Evolutionary conservation across 2,113 vertebrate species (phyloP).

Genomic region (Myiozetetes cayanensis): DNA sequence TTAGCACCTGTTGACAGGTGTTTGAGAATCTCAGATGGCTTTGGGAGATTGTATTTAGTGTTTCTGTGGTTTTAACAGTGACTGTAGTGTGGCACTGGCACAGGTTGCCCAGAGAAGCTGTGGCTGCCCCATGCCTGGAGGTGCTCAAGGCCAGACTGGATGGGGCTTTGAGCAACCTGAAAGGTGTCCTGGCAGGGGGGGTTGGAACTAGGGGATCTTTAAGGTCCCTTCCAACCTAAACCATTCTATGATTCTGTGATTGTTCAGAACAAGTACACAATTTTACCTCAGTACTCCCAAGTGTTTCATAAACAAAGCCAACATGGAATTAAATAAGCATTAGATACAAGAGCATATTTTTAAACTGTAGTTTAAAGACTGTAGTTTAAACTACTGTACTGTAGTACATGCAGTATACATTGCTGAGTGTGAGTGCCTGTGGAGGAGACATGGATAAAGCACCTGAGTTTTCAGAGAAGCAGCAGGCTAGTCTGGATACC

Average conservation of each 20-base stretch:
- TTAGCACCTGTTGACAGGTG: neutral
- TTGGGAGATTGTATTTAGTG: constrained; percentile 2
- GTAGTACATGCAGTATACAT: neutral
- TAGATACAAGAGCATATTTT: neutral
- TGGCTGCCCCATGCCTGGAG: neutral
- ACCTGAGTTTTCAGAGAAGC: neutral
- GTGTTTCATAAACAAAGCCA: neutral
- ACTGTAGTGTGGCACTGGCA: neutral
- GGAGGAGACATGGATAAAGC: neutral
- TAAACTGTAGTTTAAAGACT: neutral
- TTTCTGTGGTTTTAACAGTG: neutral
- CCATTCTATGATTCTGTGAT: neutral
- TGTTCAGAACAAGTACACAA: neutral
- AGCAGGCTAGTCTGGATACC: neutral
- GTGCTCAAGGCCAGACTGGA: neutral
- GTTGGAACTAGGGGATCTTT: neutral
- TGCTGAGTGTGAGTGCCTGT: neutral
- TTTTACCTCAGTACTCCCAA: neutral
- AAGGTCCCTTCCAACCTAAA: neutral
- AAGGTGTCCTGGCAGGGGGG: neutral
- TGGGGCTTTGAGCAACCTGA: neutral
- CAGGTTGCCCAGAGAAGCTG: neutral
- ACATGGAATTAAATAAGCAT: neutral
- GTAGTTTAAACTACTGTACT: neutral
- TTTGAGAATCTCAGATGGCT: neutral